phyloP scores from a whole-genome alignment of 1,140 invertebrate species.

The Camponotus pennsylvanicus region DNA sequence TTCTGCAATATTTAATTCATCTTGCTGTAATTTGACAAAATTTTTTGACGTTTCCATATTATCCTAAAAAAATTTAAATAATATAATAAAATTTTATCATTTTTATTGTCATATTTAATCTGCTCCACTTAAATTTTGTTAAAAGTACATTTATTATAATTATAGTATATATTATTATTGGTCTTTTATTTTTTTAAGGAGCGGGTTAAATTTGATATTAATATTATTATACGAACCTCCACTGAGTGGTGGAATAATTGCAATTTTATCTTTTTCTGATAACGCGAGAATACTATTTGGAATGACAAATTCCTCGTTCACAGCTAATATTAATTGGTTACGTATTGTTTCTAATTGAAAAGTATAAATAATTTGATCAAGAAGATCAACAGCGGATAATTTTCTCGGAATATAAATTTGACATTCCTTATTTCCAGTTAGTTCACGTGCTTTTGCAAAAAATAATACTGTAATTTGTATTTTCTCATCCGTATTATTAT shows the following conservation, averaged over 20 bases:
- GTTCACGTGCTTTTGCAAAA: slow-evolving; percentile 95
- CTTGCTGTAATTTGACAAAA: slow-evolving; percentile 89
- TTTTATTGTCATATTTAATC: not conserved
- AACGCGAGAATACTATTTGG: slow-evolving; percentile 87
- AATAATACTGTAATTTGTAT: slow-evolving; percentile 91
- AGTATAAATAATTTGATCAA: slow-evolving; percentile 87
- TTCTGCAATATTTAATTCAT: slow-evolving; percentile 90
- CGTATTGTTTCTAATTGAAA: slow-evolving; percentile 91
- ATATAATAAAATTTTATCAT: slow-evolving; percentile 25
- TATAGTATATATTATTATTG: no score
- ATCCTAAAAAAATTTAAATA: slow-evolving; percentile 71
- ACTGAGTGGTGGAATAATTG: slow-evolving; percentile 95
- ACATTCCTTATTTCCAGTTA: slow-evolving; percentile 88
- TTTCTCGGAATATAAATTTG: slow-evolving; percentile 85
- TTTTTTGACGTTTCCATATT: slow-evolving; percentile 84
- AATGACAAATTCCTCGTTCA: slow-evolving; percentile 92
- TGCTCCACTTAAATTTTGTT: not conserved
- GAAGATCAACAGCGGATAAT: slow-evolving; percentile 87
- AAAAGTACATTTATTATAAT: no score
- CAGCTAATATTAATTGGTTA: slow-evolving; percentile 91
- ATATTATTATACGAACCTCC: slow-evolving; percentile 88
- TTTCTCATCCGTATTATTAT: slow-evolving; percentile 38
- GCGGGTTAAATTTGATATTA: not conserved
- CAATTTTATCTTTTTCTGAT: slow-evolving; percentile 91
- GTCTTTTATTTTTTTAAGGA: no score